Base-by-base conservation (phyloP, 92 coral and sea anemone genomes). In the Palythoa caribaeorum region DNA sequence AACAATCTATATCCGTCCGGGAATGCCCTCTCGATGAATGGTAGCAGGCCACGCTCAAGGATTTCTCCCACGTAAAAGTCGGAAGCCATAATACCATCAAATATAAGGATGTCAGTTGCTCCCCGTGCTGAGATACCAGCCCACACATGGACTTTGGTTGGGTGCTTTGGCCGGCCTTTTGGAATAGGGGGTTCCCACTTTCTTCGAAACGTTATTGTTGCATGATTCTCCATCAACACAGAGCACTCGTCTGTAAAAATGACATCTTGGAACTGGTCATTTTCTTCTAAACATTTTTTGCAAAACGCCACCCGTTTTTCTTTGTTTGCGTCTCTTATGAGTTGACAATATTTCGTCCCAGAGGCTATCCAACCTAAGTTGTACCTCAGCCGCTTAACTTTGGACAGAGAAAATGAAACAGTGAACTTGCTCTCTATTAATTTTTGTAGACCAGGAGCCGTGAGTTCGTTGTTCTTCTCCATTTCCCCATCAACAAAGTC, bases 291-390 rank as follows among this genome's bases (percentile, higher is more conserved):
- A 14, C 92, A 84, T 21, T 44, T 15, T 47, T 89, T 51, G 16
- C 78, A 48, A 53, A 84, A 84, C 35, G 48, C 80, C 19, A 73
- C 76, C 11, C 80, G 51, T 69, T 77, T 84, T 38, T 63, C 63
- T 50, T 60, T 57, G 59, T 89, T 89, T 35, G 77, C 86, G n/a
- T 86, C 69, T n/a, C 70, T 16, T 9, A 87, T 79, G 60, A 90
- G 88, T 53, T 90, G 93, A 79, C 93, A 87, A 71, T 87, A 90
- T 65, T 87, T 90, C 0, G 88, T 87, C 16, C 89, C 83, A 0
- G 94, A 88, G 16, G 73, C 70, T 73, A 87, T 62, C 93, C 88
- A 87, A 9, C 93, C 88, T 15, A 87, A 65, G 16, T 81, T 86
- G 54, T 39, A 59, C 12, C 80, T 15, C 51, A 79, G 87, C 1